Evolutionary conservation across 2,888 invertebrate species (phyloP), one percentile per base, ranked within the genome.

Genomic region (Ornithoptera priamus): DNA sequence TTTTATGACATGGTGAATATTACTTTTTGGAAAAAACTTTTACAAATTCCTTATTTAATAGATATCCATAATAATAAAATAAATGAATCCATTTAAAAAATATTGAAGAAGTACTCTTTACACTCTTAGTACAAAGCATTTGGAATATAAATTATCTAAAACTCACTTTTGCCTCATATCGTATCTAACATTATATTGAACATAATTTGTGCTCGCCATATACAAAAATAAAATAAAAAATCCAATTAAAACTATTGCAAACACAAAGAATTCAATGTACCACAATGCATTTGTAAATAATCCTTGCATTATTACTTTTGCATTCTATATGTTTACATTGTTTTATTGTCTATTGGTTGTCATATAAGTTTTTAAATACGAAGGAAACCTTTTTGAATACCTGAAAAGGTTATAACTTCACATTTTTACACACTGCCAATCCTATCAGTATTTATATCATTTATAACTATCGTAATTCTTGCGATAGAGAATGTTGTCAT

Each of bases 191-290:
- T 77, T 86, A 73, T 90, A 91, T 15, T 72, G 69, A 8, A 78
- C 76, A 74, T 83, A 81, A 76, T 90, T 86, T 20, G 83, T 69
- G 57, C 77, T 79, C 0, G 84, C 84, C 67, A 90, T 72, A 72
- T 89, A 90, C n/a, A 90, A 72, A 71, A 89, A 78, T 22, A 85
- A 84, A 56, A 76, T 75, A 72, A 92, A 90, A 74, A 92, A 90
- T 39, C 69, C 69, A 62, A 84, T 78, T 59, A 89, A 75, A 20
- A 83, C 71, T 10, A 81, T 62, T 39, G 76, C 78, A 75, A 90
- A 89, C 2, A 83, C 84, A 39, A 87, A 72, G 70, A 91, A 89
- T 70, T 92, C 92, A 46, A 91, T 77, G 74, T 89, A 91, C 92
- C 92, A 92, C 2, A 90, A 75, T 5, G 80, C 74, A 71, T 80